These are phyloP conservation scores for Volucella bombylans DNA, from an alignment of 2,888 invertebrate species.

Conservation along the genomic window DNA sequence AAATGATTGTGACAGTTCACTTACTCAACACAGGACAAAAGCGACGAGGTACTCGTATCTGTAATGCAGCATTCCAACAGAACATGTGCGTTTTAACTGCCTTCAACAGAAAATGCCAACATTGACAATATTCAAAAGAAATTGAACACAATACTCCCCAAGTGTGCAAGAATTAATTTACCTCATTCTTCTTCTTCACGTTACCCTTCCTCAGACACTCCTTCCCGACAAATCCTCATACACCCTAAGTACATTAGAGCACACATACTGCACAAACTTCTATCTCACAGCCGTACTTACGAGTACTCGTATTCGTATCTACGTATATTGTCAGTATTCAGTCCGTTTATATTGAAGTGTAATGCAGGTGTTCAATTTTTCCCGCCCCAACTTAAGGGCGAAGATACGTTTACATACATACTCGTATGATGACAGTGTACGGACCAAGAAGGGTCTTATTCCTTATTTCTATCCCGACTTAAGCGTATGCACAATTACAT, in stretches of 20 bases:
- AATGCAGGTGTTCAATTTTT: constrained; percentile 73
- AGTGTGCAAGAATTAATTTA: constrained; percentile 73
- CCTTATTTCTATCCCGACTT: constrained; percentile 26
- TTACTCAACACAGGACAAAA: constrained; percentile 22
- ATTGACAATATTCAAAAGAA: constrained; percentile 29
- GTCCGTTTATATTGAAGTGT: constrained; percentile 70
- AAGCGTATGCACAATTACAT: constrained; percentile 65
- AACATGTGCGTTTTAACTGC: constrained; percentile 65
- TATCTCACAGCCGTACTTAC: neutral
- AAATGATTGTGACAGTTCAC: constrained; percentile 67
- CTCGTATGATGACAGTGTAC: neutral
- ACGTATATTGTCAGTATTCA: constrained; percentile 39
- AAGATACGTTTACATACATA: constrained; percentile 35
- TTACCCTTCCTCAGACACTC: neutral
- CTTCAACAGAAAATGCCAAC: constrained; percentile 37
- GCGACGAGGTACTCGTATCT: neutral
- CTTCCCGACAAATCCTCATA: constrained; percentile 42
- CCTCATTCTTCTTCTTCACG: constrained; percentile 31
- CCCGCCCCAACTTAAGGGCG: constrained; percentile 70
- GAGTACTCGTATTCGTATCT: too few relatives aligned
- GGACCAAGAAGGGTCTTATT: constrained; percentile 61
- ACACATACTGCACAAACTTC: constrained; percentile 13
- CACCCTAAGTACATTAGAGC: constrained; percentile 48
- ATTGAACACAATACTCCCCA: constrained; percentile 68
- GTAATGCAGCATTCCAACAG: constrained; percentile 27